These are phyloP conservation scores for Cyprinus carpio DNA, from an alignment of 2,113 vertebrate species.

Conservation along the genomic window DNA sequence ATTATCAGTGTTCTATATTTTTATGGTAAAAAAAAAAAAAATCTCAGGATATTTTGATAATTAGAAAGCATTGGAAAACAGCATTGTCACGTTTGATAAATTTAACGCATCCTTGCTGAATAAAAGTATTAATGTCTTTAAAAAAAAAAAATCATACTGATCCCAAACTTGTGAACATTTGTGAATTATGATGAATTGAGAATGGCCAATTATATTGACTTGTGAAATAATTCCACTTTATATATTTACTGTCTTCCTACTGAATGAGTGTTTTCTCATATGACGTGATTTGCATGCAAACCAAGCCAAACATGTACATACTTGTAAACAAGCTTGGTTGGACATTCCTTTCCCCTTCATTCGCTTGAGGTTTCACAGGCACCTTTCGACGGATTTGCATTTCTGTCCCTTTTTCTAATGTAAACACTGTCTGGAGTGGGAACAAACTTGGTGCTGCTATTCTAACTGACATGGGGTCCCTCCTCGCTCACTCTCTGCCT, in stretches of 20 bases:
- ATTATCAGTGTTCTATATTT: background rate
- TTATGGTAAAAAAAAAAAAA: background rate
- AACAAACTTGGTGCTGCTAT: background rate
- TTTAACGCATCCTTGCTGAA: no score
- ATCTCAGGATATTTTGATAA: background rate
- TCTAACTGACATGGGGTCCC: background rate
- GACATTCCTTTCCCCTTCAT: slow-evolving; percentile 45
- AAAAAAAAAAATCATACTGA: no score
- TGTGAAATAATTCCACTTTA: background rate
- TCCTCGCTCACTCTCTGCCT: background rate
- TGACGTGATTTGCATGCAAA: slow-evolving; percentile 18
- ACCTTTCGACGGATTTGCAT: background rate
- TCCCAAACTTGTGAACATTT: no score
- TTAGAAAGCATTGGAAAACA: background rate
- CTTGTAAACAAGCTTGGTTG: slow-evolving; percentile 40
- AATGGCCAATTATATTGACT: background rate
- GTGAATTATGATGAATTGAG: no score
- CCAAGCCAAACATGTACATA: slow-evolving; percentile 35
- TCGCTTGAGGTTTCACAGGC: slow-evolving; percentile 29
- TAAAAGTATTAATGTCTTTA: no score
- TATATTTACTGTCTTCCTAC: background rate
- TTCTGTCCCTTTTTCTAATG: background rate
- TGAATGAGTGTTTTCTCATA: background rate
- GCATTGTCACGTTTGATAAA: background rate
- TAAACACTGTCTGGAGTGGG: slow-evolving; percentile 2